A percentile compares a stretch with the other conserved stretches of the same genome.
Evolutionary conservation across 2,113 vertebrate genomes (phyloP).

Genomic region (Poicephalus gulielmi): DNA sequence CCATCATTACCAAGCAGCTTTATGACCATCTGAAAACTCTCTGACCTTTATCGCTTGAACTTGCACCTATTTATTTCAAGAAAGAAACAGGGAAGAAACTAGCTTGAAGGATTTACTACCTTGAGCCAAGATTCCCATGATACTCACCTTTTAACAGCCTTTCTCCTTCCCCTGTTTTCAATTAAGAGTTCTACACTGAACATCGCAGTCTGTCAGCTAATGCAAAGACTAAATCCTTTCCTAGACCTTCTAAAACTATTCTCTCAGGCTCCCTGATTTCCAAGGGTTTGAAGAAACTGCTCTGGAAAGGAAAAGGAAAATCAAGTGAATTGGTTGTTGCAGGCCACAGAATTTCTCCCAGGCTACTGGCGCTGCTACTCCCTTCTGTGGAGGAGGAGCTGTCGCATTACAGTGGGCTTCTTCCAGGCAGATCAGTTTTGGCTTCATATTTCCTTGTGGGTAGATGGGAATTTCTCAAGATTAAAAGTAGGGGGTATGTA

Average conservation of each 20-base stretch:
- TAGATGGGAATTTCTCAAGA: not conserved
- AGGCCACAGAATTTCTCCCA: not conserved
- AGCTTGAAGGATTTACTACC: not conserved
- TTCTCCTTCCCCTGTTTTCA: not conserved
- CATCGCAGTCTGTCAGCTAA: not conserved
- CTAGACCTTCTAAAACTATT: not conserved
- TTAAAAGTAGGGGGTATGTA: not conserved
- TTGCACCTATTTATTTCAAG: not conserved
- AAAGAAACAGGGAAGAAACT: not conserved
- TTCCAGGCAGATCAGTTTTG: not conserved
- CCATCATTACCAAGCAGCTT: not conserved
- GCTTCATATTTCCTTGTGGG: not conserved
- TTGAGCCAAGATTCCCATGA: not conserved
- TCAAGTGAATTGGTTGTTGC: not conserved
- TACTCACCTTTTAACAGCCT: not conserved
- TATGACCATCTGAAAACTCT: not conserved
- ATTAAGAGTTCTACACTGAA: not conserved
- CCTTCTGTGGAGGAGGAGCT: not conserved
- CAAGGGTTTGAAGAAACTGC: not conserved
- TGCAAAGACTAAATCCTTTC: conserved; percentile 26
- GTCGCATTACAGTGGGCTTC: not conserved
- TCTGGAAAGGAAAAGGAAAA: not conserved
- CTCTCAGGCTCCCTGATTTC: not conserved
- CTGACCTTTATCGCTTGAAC: not conserved
- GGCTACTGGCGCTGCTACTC: not conserved